These are phyloP conservation scores for Neodiprion fabricii DNA, from an alignment of 1,140 invertebrate species.

Conservation along the genomic window DNA sequence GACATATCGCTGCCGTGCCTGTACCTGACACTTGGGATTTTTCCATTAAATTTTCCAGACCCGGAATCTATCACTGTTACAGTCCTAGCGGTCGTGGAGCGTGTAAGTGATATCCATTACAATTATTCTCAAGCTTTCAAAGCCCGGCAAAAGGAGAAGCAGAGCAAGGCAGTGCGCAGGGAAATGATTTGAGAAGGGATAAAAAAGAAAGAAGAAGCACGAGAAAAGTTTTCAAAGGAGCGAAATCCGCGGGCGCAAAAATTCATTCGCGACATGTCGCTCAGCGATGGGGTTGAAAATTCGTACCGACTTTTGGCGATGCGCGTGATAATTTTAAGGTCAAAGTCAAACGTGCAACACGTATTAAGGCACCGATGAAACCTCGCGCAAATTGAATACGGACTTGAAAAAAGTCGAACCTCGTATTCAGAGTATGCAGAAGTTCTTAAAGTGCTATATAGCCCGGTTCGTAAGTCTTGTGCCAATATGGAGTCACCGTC, in stretches of 20 bases:
- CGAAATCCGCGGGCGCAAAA: too few species aligned
- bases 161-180: too few species aligned
- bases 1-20: constrained; percentile 59
- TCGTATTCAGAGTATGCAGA: neutral
- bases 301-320: too few species aligned
- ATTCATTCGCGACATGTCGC: too few species aligned
- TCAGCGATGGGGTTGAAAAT: too few species aligned
- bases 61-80: constrained; percentile 57
- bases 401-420: neutral
- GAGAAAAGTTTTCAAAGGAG: too few species aligned
- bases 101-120: constrained; percentile 53
- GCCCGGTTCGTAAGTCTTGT: constrained; percentile 37
- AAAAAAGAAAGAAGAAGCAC: too few species aligned
- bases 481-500: constrained; percentile 45
- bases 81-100: neutral
- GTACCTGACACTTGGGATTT: constrained; percentile 59
- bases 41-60: constrained; percentile 62
- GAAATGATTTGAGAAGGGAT: too few species aligned
- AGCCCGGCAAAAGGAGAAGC: neutral
- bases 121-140: constrained; percentile 34
- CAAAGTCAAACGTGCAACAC: too few species aligned
- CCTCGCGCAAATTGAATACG: constrained; percentile 1
- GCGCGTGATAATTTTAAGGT: too few species aligned
- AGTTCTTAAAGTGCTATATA: constrained; percentile 23
- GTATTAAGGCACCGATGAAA: neutral